Conservation (phyloP, 2,888 invertebrate genomes). For the Drosophila sordidapex region DNA sequence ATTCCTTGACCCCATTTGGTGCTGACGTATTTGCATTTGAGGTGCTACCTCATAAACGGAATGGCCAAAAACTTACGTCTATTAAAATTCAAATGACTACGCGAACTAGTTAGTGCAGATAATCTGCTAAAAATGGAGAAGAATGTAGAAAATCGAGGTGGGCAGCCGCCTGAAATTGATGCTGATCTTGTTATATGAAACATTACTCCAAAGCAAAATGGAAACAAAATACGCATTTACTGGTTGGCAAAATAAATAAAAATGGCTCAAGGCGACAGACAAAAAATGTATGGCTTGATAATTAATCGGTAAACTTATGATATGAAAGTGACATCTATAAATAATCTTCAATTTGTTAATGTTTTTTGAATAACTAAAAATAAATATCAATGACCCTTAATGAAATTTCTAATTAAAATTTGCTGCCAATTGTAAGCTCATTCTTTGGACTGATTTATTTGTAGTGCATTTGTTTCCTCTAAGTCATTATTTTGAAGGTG, state of each 20-base stretch:
- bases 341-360: neutral
- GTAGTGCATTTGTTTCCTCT: slow-evolving; percentile 32
- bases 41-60: slow-evolving; percentile 43
- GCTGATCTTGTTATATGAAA: slow-evolving; percentile 55
- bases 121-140: slow-evolving; percentile 8
- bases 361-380: slow-evolving; percentile 1
- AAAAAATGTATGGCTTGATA: neutral
- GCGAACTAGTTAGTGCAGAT: slow-evolving; percentile 38
- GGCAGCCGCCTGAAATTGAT: slow-evolving; percentile 28
- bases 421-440: slow-evolving; percentile 6
- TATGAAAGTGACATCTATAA: slow-evolving; percentile 13
- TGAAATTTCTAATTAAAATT: neutral
- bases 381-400: slow-evolving; percentile 2
- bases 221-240: slow-evolving; percentile 36
- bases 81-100: slow-evolving; percentile 38
- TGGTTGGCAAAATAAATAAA: slow-evolving; percentile 11
- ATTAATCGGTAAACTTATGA: slow-evolving; percentile 12
- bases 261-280: slow-evolving; percentile 19
- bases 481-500: slow-evolving; percentile 26
- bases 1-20: slow-evolving; percentile 54
- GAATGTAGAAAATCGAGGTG: slow-evolving; percentile 12
- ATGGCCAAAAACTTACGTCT: slow-evolving; percentile 30
- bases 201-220: slow-evolving; percentile 45
- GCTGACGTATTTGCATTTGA: slow-evolving; percentile 60
- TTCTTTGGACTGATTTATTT: slow-evolving; percentile 14